phyloP scores from a whole-genome alignment of 2,888 invertebrate genomes.

The Drosophila nigritarsus region DNA sequence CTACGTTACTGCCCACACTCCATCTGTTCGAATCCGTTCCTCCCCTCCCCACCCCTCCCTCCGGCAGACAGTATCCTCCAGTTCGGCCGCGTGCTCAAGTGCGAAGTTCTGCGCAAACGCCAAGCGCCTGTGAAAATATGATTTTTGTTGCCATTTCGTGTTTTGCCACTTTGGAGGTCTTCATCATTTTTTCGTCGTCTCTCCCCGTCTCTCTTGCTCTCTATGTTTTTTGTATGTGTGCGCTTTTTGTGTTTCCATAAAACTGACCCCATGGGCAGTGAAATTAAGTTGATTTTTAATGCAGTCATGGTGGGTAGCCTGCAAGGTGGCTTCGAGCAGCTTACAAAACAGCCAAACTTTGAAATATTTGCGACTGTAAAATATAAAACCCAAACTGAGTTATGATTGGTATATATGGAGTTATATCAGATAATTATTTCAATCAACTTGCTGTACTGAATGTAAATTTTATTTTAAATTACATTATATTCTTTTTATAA shows the following conservation, averaged over 20 bases:
- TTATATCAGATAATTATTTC: background rate
- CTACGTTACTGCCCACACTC: conserved; percentile 61
- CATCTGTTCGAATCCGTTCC: conserved; percentile 18
- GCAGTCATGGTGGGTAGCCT: conserved; percentile 74
- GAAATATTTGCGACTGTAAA: conserved; percentile 19
- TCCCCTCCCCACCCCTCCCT: conserved; percentile 2
- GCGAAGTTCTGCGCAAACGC: conserved; percentile 82
- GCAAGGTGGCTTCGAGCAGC: conserved; percentile 53
- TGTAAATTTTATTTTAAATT: background rate
- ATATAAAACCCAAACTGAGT: conserved; percentile 6
- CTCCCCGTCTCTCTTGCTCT: conserved; percentile 1
- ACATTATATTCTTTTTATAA: background rate
- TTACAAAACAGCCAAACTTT: conserved; percentile 28
- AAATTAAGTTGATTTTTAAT: conserved; percentile 82
- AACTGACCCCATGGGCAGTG: conserved; percentile 82
- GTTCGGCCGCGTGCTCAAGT: conserved; percentile 69
- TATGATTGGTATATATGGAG: background rate
- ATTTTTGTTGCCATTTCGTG: conserved; percentile 82
- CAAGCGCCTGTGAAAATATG: conserved; percentile 82
- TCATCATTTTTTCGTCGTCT: conserved; percentile 66
- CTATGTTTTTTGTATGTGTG: conserved; percentile 15
- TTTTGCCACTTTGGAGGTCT: conserved; percentile 82
- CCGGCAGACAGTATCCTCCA: conserved; percentile 11
- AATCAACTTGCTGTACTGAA: background rate
- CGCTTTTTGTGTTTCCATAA: conserved; percentile 72